Evolutionary conservation across 2,888 invertebrate genomes (phyloP).

Genomic region (Lasioglossum morio): DNA sequence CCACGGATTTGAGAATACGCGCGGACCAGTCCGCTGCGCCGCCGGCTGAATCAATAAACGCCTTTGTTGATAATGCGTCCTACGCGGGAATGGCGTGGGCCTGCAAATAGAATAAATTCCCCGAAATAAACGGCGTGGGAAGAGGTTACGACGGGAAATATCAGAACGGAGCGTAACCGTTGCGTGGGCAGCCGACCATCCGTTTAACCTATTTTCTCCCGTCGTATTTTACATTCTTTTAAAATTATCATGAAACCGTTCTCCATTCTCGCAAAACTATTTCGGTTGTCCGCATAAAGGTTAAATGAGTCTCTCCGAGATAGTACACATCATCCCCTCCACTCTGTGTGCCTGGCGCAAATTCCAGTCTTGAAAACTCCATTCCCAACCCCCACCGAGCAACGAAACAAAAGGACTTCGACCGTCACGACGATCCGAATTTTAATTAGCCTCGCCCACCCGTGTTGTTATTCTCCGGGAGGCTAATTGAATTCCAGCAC

Average conservation of each 20-base stretch:
- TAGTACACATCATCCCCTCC: neutral
- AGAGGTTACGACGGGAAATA: neutral
- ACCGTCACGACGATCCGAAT: neutral
- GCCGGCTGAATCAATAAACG: constrained; percentile 53
- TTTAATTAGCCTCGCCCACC: constrained; percentile 33
- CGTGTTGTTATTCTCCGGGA: constrained; percentile 24
- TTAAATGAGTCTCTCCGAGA: neutral
- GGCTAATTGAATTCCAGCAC: constrained; percentile 28
- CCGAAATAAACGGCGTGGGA: neutral
- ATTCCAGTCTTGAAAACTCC: neutral
- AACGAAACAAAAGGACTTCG: neutral
- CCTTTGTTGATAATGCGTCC: constrained; percentile 41
- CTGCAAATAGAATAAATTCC: neutral
- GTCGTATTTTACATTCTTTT: neutral
- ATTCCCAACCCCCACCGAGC: neutral
- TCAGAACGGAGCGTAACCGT: neutral
- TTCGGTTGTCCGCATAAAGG: neutral
- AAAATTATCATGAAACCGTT: neutral
- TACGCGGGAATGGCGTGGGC: constrained; percentile 6
- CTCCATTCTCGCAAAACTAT: neutral
- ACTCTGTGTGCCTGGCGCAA: neutral
- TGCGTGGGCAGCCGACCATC: neutral
- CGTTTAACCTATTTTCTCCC: neutral
- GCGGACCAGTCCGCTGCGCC: neutral
- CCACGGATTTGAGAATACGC: constrained; percentile 44